These are phyloP conservation scores for Phalacrocorax brasilianus DNA, from an alignment of 2,113 vertebrate species.

Conservation along the genomic window DNA sequence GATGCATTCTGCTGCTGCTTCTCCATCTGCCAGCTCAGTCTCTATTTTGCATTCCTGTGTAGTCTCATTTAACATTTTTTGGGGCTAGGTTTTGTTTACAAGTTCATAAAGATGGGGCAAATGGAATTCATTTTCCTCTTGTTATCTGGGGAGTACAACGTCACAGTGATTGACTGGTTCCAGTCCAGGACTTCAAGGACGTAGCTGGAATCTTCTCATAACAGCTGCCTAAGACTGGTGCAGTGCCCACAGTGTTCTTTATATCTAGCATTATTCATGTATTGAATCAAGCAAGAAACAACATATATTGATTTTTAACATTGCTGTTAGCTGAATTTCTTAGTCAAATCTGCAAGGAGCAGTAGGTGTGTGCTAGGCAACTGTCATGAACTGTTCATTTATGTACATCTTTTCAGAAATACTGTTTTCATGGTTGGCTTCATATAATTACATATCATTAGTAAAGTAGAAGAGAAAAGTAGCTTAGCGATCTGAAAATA, in stretches of 20 bases:
- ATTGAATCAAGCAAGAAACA: constrained; percentile 1
- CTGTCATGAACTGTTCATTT: constrained; percentile 30
- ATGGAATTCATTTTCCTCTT: not conserved
- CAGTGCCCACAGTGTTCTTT: not conserved
- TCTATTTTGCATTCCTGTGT: not conserved
- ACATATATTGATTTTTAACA: constrained; percentile 31
- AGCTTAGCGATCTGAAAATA: constrained; percentile 12
- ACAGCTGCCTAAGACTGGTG: not conserved
- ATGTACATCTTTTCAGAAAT: constrained; percentile 43
- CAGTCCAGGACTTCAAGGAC: not conserved
- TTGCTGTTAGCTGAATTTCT: not conserved
- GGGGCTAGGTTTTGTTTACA: not conserved
- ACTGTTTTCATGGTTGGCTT: constrained; percentile 30
- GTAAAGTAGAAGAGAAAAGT: constrained; percentile 16
- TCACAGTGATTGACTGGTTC: not conserved
- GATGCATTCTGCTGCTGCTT: not conserved
- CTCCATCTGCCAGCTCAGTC: not conserved
- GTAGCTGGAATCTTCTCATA: not conserved
- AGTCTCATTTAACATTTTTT: not conserved
- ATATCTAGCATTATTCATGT: not conserved
- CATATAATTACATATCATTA: constrained; percentile 39
- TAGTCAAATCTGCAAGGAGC: constrained; percentile 47
- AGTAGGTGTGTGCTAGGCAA: not conserved
- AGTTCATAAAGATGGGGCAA: not conserved
- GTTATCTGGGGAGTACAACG: not conserved